A percentile compares a stretch with the other conserved stretches of the same genome.
phyloP scores from a whole-genome alignment of 2,797 vertebrate genomes.

The Acanthurus leucopareius region DNA sequence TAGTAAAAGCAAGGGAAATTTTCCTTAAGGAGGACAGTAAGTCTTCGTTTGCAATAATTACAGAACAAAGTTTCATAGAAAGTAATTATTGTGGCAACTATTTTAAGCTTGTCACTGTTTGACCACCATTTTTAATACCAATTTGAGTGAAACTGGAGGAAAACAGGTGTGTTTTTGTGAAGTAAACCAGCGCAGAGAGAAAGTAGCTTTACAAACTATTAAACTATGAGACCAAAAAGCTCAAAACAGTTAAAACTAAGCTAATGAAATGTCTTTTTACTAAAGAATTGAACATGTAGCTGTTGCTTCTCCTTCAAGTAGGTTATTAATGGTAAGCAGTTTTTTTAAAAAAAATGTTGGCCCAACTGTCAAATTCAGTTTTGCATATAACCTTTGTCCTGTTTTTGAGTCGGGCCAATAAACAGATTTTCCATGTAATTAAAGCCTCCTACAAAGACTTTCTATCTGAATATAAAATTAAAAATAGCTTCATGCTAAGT shows the following conservation, averaged over 20 bases:
- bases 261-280: neutral
- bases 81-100: no score
- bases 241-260: neutral
- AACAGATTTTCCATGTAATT: conserved; percentile 58
- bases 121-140: neutral
- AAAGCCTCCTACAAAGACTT: conserved; percentile 34
- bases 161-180: neutral
- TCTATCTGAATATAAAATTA: conserved; percentile 33
- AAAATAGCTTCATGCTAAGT: conserved; percentile 47
- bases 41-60: neutral
- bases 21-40: no score
- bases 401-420: conserved; percentile 28
- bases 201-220: neutral
- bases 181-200: neutral
- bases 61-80: neutral
- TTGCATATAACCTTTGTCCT: conserved; percentile 10
- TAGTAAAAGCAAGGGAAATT: neutral
- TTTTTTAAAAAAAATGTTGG: no score
- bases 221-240: neutral
- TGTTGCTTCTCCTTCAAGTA: neutral
- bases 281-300: neutral
- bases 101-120: neutral
- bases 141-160: neutral
- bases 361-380: neutral
- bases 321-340: neutral